Evolutionary conservation across 2,888 invertebrate species (phyloP), one percentile per base, ranked within the genome.

Genomic region (Hyles lineata): DNA sequence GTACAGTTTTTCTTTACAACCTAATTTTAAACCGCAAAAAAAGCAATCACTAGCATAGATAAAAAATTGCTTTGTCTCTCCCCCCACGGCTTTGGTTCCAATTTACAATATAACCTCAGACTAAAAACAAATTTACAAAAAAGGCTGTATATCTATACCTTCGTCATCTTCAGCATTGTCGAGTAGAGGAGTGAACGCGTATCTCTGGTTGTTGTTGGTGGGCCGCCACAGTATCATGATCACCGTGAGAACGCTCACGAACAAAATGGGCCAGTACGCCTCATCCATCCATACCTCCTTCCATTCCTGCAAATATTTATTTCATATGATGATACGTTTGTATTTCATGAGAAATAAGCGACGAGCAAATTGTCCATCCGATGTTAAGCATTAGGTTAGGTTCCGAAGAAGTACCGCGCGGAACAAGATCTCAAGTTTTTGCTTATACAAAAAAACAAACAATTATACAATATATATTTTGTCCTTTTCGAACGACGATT

Each of bases 151-250:
- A 15, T 60, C 29, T 95, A 15, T 96, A 89, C 96, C 96, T 71
- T 97, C 97, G 70, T 97, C 97, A 76, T 97, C 98, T 80, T 98
- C 97, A 29, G 98, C 95, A 92, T 96, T 95, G 95, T 98, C 99
- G 21, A 99, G 93, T 50, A 99, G 95, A 67, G 99, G 98, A 1
- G 98, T 98, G 93, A 99, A 99, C 4, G 99, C 99, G 91, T 97
- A 98, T 83, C 98, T 96, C 92, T 99, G 99, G 93, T 99, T 99
- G 92, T 99, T 99, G 88, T 98, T 98, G 23, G 98, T 98, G 7
- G 99, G 99, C 79, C 99, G 95, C 99, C 99, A 99, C 76, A 99
- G 95, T 76, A 99, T 96, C 98, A 99, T 99, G 80, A 99, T 99
- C 52, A 98, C 98, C 58, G 98, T 92, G 32, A 99, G 95, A 73